Evolutionary conservation across 2,888 invertebrate genomes (phyloP).

Genomic region (Gasteruption jaculator): DNA sequence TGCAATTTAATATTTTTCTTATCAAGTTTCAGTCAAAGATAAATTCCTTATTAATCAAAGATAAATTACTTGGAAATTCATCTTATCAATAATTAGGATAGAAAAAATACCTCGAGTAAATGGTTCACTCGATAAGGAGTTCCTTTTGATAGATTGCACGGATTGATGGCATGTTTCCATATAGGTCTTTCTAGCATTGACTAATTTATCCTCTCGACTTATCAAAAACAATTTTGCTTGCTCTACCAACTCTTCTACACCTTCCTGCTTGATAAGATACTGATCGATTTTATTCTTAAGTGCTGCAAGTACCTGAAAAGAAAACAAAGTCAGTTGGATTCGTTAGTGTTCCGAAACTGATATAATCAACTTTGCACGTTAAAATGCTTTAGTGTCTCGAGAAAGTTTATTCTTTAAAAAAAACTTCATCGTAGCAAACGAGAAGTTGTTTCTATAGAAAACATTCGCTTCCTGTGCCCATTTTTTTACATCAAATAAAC

Average conservation of each 20-base stretch:
- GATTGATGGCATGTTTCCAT: constrained; percentile 53
- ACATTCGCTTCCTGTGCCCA: no score
- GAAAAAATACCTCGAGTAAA: constrained; percentile 44
- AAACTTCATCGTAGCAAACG: background rate
- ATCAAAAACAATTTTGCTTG: constrained; percentile 76
- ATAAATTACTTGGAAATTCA: background rate
- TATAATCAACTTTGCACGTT: background rate
- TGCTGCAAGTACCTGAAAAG: constrained; percentile 65
- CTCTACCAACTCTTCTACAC: constrained; percentile 62
- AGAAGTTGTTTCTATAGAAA: no score
- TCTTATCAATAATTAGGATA: constrained; percentile 14
- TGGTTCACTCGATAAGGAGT: constrained; percentile 38
- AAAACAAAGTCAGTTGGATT: no score
- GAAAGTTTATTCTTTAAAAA: no score
- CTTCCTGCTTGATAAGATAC: constrained; percentile 61
- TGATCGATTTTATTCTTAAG: constrained; percentile 86
- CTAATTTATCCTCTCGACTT: constrained; percentile 72
- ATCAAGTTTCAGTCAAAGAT: no score
- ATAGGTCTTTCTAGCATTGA: constrained; percentile 65
- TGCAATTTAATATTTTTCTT: no score
- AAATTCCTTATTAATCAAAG: no score
- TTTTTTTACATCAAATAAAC: no score
- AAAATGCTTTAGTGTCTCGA: background rate
- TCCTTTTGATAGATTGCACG: constrained; percentile 26
- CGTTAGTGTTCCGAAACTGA: background rate